A percentile compares a stretch with the other conserved stretches of the same genome.
Conservation (phyloP, 2,113 vertebrate species). For the Melanotaenia duboulayi region DNA sequence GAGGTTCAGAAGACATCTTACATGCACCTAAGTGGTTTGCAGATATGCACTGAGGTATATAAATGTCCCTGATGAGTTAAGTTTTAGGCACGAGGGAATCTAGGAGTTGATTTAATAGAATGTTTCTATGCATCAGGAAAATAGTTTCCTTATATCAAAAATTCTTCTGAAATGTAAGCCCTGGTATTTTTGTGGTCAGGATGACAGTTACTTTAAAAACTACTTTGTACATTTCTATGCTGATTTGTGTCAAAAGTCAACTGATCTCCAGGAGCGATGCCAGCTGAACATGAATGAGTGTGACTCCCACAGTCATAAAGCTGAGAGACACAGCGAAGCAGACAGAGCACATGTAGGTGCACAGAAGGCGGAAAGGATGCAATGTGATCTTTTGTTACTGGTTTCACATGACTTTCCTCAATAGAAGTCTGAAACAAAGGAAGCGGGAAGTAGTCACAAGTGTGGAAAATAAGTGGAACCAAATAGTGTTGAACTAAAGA, state of each 20-base stretch:
- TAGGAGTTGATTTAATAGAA: constrained; percentile 43
- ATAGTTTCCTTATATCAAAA: constrained; percentile 23
- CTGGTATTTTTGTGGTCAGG: neutral
- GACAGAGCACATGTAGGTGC: constrained; percentile 64
- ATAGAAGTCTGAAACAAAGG: constrained; percentile 32
- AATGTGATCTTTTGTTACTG: constrained; percentile 58
- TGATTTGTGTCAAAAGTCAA: constrained; percentile 26
- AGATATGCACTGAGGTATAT: constrained; percentile 29
- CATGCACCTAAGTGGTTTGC: constrained; percentile 66
- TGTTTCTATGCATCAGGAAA: constrained; percentile 19
- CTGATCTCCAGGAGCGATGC: constrained; percentile 22
- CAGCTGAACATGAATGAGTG: constrained; percentile 40
- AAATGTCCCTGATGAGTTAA: constrained; percentile 31
- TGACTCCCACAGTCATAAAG: constrained; percentile 59
- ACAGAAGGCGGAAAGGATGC: constrained; percentile 17
- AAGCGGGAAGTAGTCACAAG: constrained; percentile 41
- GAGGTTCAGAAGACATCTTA: constrained; percentile 48
- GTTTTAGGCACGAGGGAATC: constrained; percentile 35
- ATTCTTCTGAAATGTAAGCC: constrained; percentile 6
- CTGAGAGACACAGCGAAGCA: constrained; percentile 37
- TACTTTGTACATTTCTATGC: neutral
- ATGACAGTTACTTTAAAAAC: neutral
- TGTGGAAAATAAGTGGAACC: constrained; percentile 58
- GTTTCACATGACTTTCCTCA: constrained; percentile 54
- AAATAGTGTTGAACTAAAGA: constrained; percentile 32